Evolutionary conservation across 2,113 vertebrate species (phyloP).

Genomic region (Gymnarchus niloticus): DNA sequence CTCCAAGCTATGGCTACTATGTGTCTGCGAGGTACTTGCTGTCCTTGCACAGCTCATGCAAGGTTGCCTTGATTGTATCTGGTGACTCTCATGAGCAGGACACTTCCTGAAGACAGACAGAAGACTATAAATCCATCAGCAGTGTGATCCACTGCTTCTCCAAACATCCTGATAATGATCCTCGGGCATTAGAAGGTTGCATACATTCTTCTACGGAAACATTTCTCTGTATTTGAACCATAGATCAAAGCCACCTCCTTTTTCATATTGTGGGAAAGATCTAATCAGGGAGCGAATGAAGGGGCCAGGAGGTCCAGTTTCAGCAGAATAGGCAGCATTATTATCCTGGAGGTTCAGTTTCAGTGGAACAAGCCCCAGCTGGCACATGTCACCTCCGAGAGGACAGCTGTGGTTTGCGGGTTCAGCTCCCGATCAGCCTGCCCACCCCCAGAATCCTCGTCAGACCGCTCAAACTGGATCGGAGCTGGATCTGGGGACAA

Average conservation of each 20-base stretch:
- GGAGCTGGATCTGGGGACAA: no score
- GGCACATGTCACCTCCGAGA: background rate
- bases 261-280: slow-evolving; percentile 14
- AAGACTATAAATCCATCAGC: slow-evolving; percentile 9
- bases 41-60: slow-evolving; percentile 18
- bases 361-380: slow-evolving; percentile 25
- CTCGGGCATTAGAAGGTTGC: slow-evolving; percentile 16
- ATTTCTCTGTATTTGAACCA: slow-evolving; percentile 19
- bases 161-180: slow-evolving; percentile 26
- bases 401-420: slow-evolving; percentile 13
- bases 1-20: background rate
- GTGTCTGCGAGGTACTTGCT: background rate
- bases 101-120: background rate
- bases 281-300: slow-evolving; percentile 15
- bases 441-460: background rate
- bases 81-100: background rate
- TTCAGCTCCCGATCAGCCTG: background rate
- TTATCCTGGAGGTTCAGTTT: slow-evolving; percentile 27
- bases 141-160: slow-evolving; percentile 14
- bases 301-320: slow-evolving; percentile 25
- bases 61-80: background rate
- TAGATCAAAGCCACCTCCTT: slow-evolving; percentile 26
- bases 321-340: slow-evolving; percentile 15
- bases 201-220: slow-evolving; percentile 7
- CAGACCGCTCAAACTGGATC: background rate